Conservation (phyloP, 2,113 vertebrate genomes). For the Pseudorectes ferrugineus region DNA sequence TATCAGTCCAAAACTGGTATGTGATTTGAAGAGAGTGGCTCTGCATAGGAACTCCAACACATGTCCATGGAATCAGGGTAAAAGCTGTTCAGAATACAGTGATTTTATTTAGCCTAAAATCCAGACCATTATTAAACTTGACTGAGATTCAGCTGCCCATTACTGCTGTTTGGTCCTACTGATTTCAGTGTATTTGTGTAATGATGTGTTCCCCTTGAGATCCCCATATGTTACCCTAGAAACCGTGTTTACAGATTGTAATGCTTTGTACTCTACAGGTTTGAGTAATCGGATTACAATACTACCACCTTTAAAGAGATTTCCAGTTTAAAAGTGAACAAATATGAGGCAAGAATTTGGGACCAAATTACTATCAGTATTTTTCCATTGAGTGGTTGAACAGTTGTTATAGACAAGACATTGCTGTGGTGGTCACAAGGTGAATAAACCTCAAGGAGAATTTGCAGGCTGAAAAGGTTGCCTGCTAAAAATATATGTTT, state of each 20-base stretch:
- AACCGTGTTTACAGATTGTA: constrained; percentile 2
- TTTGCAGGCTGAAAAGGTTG: neutral
- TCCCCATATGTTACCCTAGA: neutral
- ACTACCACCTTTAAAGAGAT: neutral
- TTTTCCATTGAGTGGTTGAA: neutral
- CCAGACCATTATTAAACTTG: neutral
- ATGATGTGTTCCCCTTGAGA: neutral
- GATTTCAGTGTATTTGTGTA: neutral
- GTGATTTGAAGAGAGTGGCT: neutral
- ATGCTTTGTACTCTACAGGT: neutral
- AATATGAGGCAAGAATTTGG: neutral
- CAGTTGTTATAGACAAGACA: neutral
- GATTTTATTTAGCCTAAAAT: neutral
- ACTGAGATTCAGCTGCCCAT: neutral
- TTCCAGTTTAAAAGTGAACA: neutral
- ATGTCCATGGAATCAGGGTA: neutral
- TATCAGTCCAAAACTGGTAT: neutral
- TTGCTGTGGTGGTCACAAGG: neutral
- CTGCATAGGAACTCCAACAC: neutral
- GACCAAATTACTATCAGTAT: neutral
- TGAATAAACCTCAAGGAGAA: neutral
- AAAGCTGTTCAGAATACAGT: neutral
- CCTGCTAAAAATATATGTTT: neutral
- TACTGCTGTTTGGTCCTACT: neutral
- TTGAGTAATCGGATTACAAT: neutral